Evolutionary conservation across 2,797 vertebrate species (phyloP).

Genomic region (Chelonia mydas): DNA sequence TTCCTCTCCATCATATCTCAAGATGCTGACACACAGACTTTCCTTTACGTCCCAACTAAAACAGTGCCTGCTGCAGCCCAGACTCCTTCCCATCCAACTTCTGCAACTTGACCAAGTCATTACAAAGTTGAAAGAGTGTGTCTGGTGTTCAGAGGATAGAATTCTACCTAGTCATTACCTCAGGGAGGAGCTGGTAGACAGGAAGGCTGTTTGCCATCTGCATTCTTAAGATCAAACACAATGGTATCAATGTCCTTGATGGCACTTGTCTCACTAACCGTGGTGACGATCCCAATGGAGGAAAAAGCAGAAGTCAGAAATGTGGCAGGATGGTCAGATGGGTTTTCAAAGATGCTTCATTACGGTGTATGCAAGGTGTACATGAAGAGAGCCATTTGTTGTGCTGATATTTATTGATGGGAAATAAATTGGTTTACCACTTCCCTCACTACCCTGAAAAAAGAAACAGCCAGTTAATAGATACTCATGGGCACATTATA

Average conservation of each 20-base stretch:
- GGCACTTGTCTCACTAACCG: not conserved
- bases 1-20: not conserved
- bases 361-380: no score
- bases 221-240: not conserved
- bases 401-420: no score
- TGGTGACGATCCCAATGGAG: rapidly evolving
- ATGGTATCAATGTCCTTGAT: not conserved
- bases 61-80: not conserved
- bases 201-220: not conserved
- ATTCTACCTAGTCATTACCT: rapidly evolving
- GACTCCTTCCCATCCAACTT: not conserved
- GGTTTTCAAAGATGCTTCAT: not conserved
- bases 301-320: not conserved
- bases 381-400: no score
- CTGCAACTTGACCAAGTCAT: not conserved
- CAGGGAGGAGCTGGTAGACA: rapidly evolving
- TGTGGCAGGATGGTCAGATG: not conserved
- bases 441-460: no score
- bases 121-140: not conserved
- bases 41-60: not conserved
- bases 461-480: not conserved
- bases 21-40: not conserved
- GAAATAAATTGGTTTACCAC: no score
- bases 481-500: not conserved
- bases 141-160: not conserved